phyloP scores from a whole-genome alignment of 2,888 invertebrate genomes.

The Synanthedon vespiformis region DNA sequence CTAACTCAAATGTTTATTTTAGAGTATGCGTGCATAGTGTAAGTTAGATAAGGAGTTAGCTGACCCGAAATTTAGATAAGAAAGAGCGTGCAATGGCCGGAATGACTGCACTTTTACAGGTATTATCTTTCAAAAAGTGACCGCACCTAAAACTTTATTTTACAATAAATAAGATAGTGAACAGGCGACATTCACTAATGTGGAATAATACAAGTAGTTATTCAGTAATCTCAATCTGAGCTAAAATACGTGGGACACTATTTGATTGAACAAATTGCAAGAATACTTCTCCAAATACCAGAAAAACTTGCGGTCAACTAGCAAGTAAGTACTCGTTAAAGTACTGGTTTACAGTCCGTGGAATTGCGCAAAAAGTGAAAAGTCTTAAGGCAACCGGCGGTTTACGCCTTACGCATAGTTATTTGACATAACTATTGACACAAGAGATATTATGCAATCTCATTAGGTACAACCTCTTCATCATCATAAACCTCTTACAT shows the following conservation, averaged over 20 bases:
- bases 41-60: conserved; percentile 56
- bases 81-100: conserved; percentile 33
- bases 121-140: conserved; percentile 46
- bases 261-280: too few relatives aligned
- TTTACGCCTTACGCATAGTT: background rate
- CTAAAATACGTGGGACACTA: too few relatives aligned
- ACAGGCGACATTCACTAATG: too few relatives aligned
- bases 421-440: background rate
- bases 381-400: background rate
- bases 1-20: conserved; percentile 64
- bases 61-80: conserved; percentile 52
- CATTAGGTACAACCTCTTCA: conserved; percentile 8
- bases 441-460: background rate
- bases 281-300: too few relatives aligned
- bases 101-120: conserved; percentile 41
- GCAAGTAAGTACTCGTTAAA: too few relatives aligned
- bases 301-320: too few relatives aligned
- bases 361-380: background rate
- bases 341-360: background rate
- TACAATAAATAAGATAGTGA: background rate
- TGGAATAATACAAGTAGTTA: too few relatives aligned
- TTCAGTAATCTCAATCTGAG: too few relatives aligned
- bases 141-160: conserved; percentile 16
- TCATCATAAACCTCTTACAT: conserved; percentile 6
- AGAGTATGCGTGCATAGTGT: conserved; percentile 51